These are phyloP conservation scores for Drosophila greeni DNA, from an alignment of 2,888 invertebrate species.

Conservation along the genomic window DNA sequence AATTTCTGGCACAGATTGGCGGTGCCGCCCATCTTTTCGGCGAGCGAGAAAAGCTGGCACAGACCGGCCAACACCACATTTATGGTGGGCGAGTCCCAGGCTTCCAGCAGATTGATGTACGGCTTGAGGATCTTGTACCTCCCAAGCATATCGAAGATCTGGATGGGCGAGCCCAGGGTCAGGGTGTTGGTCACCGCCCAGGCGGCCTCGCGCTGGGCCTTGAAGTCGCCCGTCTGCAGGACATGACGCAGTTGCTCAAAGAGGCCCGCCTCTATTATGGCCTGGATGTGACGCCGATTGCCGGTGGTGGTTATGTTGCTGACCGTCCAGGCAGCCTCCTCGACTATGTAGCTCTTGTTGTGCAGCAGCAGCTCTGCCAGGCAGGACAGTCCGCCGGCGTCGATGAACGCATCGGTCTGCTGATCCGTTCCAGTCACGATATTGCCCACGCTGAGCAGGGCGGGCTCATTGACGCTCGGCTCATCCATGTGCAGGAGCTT, in stretches of 20 bases:
- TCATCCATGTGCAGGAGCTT: conserved; percentile 84
- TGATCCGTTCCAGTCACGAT: conserved; percentile 95
- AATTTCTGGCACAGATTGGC: neutral
- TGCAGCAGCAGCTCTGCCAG: conserved; percentile 84
- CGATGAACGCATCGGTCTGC: conserved; percentile 90
- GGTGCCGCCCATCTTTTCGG: neutral
- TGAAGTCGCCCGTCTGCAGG: conserved; percentile 83
- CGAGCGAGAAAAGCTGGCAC: conserved; percentile 82
- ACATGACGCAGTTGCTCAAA: conserved; percentile 73
- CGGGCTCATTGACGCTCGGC: conserved; percentile 88
- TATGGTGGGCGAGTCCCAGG: conserved; percentile 88
- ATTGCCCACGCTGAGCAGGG: conserved; percentile 92
- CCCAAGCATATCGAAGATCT: conserved; percentile 85
- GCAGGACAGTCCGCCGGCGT: conserved; percentile 85
- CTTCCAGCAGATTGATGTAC: conserved; percentile 86
- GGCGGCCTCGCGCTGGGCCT: conserved; percentile 92
- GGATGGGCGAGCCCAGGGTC: conserved; percentile 88
- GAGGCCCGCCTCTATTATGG: conserved; percentile 84
- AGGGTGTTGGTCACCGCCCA: conserved; percentile 97
- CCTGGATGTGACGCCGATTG: conserved; percentile 87
- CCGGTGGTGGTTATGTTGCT: conserved; percentile 95
- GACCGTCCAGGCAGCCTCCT: conserved; percentile 86
- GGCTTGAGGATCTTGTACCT: conserved; percentile 85
- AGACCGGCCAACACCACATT: conserved; percentile 89
- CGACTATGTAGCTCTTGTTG: conserved; percentile 78